These are phyloP conservation scores for Formica exsecta DNA, from an alignment of 1,140 invertebrate genomes.

Conservation along the genomic window DNA sequence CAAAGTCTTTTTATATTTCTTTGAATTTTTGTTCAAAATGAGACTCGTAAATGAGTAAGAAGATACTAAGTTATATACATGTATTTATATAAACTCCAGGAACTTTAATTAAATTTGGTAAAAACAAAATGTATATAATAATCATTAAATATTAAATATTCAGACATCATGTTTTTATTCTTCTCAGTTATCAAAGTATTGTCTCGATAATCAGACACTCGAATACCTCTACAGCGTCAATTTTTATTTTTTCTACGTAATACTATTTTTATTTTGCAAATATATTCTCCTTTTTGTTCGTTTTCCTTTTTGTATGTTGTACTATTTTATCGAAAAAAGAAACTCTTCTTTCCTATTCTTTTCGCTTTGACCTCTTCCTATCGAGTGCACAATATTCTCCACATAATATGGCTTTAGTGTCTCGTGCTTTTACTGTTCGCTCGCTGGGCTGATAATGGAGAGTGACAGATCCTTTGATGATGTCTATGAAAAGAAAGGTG, in stretches of 20 bases:
- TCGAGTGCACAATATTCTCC: slow-evolving; percentile 62
- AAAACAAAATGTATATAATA: not conserved
- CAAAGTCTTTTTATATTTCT: slow-evolving; percentile 40
- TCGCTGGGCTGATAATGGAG: slow-evolving; percentile 69
- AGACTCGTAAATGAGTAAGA: slow-evolving; percentile 12
- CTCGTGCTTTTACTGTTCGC: slow-evolving; percentile 72
- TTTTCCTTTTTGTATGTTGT: not conserved
- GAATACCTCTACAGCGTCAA: not conserved
- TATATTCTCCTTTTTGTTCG: slow-evolving; percentile 7
- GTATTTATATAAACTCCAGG: not conserved
- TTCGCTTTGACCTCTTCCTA: slow-evolving; percentile 52
- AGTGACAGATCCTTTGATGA: slow-evolving; percentile 73
- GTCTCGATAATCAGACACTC: not conserved
- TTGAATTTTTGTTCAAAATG: not conserved
- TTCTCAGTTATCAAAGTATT: not conserved
- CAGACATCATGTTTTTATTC: not conserved
- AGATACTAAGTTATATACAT: not conserved
- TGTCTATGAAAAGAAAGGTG: slow-evolving; percentile 38
- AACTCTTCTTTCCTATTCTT: slow-evolving; percentile 30
- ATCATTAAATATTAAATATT: slow-evolving; percentile 31
- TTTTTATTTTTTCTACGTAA: not conserved
- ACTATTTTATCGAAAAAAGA: slow-evolving; percentile 22
- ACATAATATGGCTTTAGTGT: slow-evolving; percentile 69
- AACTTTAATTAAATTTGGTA: slow-evolving; percentile 34
- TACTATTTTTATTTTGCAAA: slow-evolving; percentile 6